Evolutionary conservation across 1,140 invertebrate species (phyloP).

Genomic region (Lepidotrigona ventralis): DNA sequence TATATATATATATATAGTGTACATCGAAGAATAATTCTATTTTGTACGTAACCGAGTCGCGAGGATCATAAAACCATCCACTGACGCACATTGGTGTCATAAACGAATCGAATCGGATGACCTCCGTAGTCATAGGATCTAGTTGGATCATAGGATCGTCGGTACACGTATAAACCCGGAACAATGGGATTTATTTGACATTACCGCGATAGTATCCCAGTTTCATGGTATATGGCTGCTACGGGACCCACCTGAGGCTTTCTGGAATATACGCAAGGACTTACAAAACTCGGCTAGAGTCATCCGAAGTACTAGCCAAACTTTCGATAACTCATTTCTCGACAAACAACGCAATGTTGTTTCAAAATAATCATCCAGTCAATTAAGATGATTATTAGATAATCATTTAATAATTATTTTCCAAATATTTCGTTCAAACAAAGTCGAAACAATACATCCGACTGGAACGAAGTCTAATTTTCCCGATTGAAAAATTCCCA

Average conservation of each 20-base stretch:
- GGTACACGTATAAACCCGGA: background rate
- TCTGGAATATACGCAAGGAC: background rate
- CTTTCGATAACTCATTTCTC: background rate
- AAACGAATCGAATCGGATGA: background rate
- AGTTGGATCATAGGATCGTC: background rate
- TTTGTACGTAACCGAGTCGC: background rate
- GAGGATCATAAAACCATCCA: background rate
- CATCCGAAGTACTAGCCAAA: background rate
- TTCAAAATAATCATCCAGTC: too few species aligned
- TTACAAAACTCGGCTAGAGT: background rate
- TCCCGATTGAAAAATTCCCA: too few species aligned
- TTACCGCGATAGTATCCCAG: background rate
- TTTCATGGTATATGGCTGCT: background rate
- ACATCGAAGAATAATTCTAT: background rate
- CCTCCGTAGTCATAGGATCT: background rate
- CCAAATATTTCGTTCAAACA: too few species aligned
- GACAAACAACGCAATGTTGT: background rate
- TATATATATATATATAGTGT: accelerated
- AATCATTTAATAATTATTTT: too few species aligned
- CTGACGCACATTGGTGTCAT: background rate
- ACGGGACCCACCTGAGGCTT: background rate
- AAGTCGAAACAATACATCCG: too few species aligned
- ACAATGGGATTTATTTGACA: background rate
- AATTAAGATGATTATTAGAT: too few species aligned
- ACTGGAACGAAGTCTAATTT: too few species aligned